These are phyloP conservation scores for Limosa lapponica DNA, from an alignment of 2,797 vertebrate genomes.

Conservation along the genomic window DNA sequence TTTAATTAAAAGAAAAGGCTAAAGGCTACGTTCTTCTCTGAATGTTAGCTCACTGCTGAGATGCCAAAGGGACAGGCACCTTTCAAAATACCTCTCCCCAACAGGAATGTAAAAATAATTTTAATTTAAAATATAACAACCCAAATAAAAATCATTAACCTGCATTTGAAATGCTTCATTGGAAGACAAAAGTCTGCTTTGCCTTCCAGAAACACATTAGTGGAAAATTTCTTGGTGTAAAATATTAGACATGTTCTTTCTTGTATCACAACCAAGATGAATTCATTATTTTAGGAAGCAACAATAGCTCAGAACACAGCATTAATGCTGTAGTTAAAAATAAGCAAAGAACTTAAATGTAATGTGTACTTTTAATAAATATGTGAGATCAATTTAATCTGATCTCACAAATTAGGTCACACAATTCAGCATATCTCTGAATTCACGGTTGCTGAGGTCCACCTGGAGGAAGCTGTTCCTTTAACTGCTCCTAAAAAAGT, in stretches of 20 bases:
- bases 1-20: constrained; percentile 71
- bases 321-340: background rate
- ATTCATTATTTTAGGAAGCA: constrained; percentile 63
- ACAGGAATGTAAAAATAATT: constrained; percentile 32
- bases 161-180: constrained; percentile 70
- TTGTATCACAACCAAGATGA: constrained; percentile 63
- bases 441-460: background rate
- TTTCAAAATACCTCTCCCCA: constrained; percentile 40
- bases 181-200: constrained; percentile 44
- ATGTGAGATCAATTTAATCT: background rate
- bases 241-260: constrained; percentile 71
- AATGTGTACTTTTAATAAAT: background rate
- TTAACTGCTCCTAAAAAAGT: background rate
- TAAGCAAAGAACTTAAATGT: background rate
- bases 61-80: constrained; percentile 38
- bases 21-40: constrained; percentile 58
- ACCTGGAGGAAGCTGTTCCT: background rate
- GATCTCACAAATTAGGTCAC: background rate
- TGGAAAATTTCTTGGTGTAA: constrained; percentile 63
- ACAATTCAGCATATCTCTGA: background rate
- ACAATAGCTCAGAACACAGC: constrained; percentile 34
- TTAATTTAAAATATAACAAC: constrained; percentile 62
- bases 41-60: background rate
- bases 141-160: constrained; percentile 63
- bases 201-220: constrained; percentile 62